phyloP scores from a whole-genome alignment of 2,888 invertebrate species.

The Abscondita cerata region DNA sequence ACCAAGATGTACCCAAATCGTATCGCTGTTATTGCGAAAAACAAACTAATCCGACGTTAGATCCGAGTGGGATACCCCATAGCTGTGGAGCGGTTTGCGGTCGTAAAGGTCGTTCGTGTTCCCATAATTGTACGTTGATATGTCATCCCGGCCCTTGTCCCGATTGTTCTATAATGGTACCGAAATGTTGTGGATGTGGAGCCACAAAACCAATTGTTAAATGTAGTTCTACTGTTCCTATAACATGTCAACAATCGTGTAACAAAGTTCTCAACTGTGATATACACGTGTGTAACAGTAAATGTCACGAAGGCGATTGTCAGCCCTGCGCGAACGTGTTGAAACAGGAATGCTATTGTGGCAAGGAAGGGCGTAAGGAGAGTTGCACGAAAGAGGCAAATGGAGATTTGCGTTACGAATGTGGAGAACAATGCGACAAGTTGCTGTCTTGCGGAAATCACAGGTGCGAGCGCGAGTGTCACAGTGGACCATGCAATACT shows the following conservation, averaged over 20 bases:
- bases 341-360: slow-evolving; percentile 78
- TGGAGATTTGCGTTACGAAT: slow-evolving; percentile 63
- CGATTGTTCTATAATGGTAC: slow-evolving; percentile 80
- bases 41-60: slow-evolving; percentile 74
- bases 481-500: slow-evolving; percentile 69
- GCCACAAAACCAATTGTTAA: slow-evolving; percentile 71
- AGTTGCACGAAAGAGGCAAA: slow-evolving; percentile 66
- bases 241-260: slow-evolving; percentile 80
- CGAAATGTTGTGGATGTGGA: slow-evolving; percentile 80
- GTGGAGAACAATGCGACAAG: slow-evolving; percentile 68
- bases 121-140: slow-evolving; percentile 76
- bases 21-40: slow-evolving; percentile 94
- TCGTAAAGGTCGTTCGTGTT: slow-evolving; percentile 61
- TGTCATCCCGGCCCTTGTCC: slow-evolving; percentile 98
- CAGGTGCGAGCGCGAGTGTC: slow-evolving; percentile 71
- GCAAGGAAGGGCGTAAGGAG: slow-evolving; percentile 66
- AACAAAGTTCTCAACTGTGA: slow-evolving; percentile 78
- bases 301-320: slow-evolving; percentile 85
- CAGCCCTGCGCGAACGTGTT: slow-evolving; percentile 71
- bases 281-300: slow-evolving; percentile 73
- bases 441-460: slow-evolving; percentile 73
- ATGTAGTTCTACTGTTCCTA: slow-evolving; percentile 74
- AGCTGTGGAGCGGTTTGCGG: slow-evolving; percentile 89
- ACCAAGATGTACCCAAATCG: slow-evolving; percentile 73
- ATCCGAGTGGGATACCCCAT: slow-evolving; percentile 83